Percentiles rank a stretch among this genome's conserved stretches.
Evolutionary conservation across 2,113 vertebrate genomes (phyloP).

Genomic region (Oncorhynchus clarkii): DNA sequence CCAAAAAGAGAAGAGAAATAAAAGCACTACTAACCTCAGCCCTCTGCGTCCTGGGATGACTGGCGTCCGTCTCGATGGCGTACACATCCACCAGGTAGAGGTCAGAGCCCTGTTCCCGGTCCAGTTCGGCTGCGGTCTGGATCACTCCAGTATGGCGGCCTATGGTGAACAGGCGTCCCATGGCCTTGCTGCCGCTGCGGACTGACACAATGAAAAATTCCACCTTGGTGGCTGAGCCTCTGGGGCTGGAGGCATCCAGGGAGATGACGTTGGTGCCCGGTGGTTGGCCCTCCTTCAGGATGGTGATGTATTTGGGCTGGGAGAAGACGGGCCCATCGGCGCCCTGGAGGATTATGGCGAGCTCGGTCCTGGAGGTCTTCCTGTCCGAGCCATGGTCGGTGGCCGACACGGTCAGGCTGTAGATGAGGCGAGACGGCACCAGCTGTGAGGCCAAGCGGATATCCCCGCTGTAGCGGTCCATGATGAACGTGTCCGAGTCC

Average conservation of each 20-base stretch:
- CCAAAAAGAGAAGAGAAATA: slow-evolving; percentile 9
- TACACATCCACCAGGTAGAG: slow-evolving; percentile 95
- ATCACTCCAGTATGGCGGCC: slow-evolving; percentile 86
- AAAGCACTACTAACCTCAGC: slow-evolving; percentile 83
- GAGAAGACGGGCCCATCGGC: slow-evolving; percentile 89
- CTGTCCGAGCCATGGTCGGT: slow-evolving; percentile 88
- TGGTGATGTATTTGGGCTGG: slow-evolving; percentile 93
- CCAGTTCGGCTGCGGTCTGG: slow-evolving; percentile 91
- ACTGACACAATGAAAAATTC: slow-evolving; percentile 95
- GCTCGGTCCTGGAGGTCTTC: slow-evolving; percentile 84
- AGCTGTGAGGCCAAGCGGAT: slow-evolving; percentile 86
- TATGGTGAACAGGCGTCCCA: slow-evolving; percentile 91
- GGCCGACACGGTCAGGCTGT: slow-evolving; percentile 88
- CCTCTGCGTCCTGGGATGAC: slow-evolving; percentile 86
- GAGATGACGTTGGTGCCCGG: slow-evolving; percentile 92
- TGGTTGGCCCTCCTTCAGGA: slow-evolving; percentile 92
- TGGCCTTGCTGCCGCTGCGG: slow-evolving; percentile 81
- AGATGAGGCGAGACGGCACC: slow-evolving; percentile 84
- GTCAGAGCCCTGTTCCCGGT: slow-evolving; percentile 89
- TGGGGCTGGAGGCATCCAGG: slow-evolving; percentile 84
- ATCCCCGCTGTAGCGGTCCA: slow-evolving; percentile 94
- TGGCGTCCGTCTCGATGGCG: slow-evolving; percentile 86
- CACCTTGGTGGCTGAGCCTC: slow-evolving; percentile 80
- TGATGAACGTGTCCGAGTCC: slow-evolving; percentile 88
- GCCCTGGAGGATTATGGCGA: slow-evolving; percentile 90